Percentiles rank a stretch among this genome's conserved stretches.
phyloP scores from a whole-genome alignment of 1,140 invertebrate species.

The Aculops lycopersici region DNA sequence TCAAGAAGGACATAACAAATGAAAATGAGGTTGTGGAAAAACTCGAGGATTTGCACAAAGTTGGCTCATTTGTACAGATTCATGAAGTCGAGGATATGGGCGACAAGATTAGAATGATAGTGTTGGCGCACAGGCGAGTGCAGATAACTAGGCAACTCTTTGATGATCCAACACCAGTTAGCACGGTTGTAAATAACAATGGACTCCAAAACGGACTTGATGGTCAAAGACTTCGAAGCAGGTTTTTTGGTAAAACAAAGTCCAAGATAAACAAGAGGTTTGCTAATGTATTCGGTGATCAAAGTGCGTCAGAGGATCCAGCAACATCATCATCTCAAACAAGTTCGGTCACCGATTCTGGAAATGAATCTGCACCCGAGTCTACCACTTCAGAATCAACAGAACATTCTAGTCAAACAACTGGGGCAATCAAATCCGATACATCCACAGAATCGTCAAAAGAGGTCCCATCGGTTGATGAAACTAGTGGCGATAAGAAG shows the following conservation, averaged over 20 bases:
- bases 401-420: too few species aligned
- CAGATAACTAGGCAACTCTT: constrained; percentile 10
- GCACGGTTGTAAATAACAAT: not conserved
- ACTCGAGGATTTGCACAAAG: constrained; percentile 50
- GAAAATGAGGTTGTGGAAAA: constrained; percentile 53
- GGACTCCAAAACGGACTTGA: not conserved
- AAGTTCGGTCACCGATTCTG: not conserved
- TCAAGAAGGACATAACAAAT: constrained; percentile 64
- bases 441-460: too few species aligned
- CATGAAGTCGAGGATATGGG: constrained; percentile 85
- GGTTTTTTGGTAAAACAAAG: not conserved
- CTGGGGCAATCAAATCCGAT: too few species aligned
- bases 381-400: constrained; percentile 4
- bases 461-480: too few species aligned
- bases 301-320: too few species aligned
- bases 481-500: not conserved
- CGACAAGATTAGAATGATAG: constrained; percentile 55
- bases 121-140: constrained; percentile 48
- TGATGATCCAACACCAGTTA: too few species aligned
- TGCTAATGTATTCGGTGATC: not conserved
- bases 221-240: too few species aligned
- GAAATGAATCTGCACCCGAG: not conserved
- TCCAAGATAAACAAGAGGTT: not conserved
- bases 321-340: too few species aligned
- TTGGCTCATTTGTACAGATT: constrained; percentile 92